Evolutionary conservation across 2,888 invertebrate genomes (phyloP), one percentile per base, ranked within the genome.

Genomic region (Meteorus colon): DNA sequence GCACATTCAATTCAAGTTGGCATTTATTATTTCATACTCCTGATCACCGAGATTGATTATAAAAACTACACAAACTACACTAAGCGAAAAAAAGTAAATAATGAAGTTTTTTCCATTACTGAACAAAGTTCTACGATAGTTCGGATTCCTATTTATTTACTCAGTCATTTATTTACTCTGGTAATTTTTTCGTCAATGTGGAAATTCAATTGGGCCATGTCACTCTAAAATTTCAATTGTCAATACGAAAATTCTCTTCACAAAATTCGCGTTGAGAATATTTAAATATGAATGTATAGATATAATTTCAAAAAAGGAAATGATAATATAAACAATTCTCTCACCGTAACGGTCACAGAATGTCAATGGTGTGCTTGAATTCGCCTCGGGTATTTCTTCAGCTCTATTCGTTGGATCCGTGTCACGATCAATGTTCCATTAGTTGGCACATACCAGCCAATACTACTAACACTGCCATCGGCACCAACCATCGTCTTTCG

Each of bases 341-440:
- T 69, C 24, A 74, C 74, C 69, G 51, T 62, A 34, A 69, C 29
- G 34, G 67, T 31, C 10, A 63, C 63, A 65, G 63, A 31, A 63
- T 45, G 60, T 51, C 41, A 67, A 69, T 63, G 72, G 63, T 63
- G 62, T 19, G 29, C 31, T 60, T 51, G 48, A 51, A 51, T 74
- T 19, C 45, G 37, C 51, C 51, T 29, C n/a, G 31, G 37, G 16
- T 24, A 60, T 62, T 41, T 48, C 48, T 51, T 62, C 45, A 67
- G 34, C n/a, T 69, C 34, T 51, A 48, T 62, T 51, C 48, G 63
- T 27, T 63, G 29, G 63, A 69, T 74, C 74, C 63, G 63, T n/a
- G 63, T 48, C 29, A 51, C 63, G 69, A 74, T 74, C 74, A 74
- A 69, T 74, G 69, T 63, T 63, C 62, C 74, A 74, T 74, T 68